Percentiles rank a stretch among this genome's conserved stretches.
Evolutionary conservation across 2,113 vertebrate genomes (phyloP).

Genomic region (Barnardius zonarius): DNA sequence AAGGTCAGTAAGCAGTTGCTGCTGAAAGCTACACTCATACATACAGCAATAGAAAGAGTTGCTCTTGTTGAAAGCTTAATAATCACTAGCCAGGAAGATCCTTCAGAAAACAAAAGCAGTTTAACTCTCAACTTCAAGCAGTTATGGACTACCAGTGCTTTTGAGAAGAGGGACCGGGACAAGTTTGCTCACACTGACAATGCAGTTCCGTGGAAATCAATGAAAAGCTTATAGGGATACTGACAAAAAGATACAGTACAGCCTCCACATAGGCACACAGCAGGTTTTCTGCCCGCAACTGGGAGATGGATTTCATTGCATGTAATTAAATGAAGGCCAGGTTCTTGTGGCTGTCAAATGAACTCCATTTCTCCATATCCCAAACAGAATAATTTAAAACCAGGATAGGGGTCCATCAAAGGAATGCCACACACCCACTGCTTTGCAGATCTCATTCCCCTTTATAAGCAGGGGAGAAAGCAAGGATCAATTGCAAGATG

Average conservation of each 20-base stretch:
- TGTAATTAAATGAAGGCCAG: slow-evolving; percentile 3
- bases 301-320: background rate
- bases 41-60: background rate
- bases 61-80: background rate
- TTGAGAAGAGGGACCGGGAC: background rate
- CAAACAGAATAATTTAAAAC: slow-evolving; percentile 58
- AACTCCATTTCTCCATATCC: slow-evolving; percentile 4
- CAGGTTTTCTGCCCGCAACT: background rate
- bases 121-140: background rate
- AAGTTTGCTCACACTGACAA: background rate
- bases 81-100: background rate
- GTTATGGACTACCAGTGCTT: background rate
- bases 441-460: background rate
- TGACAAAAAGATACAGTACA: background rate
- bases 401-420: slow-evolving; percentile 7
- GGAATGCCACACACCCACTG: background rate
- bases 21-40: background rate
- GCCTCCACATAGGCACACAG: background rate
- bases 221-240: background rate
- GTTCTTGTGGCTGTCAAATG: slow-evolving; percentile 3
- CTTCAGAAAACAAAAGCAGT: background rate
- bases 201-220: background rate
- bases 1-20: background rate
- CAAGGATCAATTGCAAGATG: slow-evolving; percentile 1
- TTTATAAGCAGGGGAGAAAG: background rate